Evolutionary conservation across 2,113 vertebrate genomes (phyloP).

Genomic region (human): GRCh38 chr3:159616501-159617000

Average conservation of each 20-base stretch:
- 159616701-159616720: background rate
- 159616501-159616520: background rate
- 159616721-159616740: background rate
- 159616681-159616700: background rate
- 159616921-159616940: background rate
- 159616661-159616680: background rate
- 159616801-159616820: background rate
- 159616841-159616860: background rate
- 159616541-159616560: background rate
- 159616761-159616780: background rate
- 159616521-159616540: background rate
- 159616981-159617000: background rate
- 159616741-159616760: background rate
- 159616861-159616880: background rate
- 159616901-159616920: background rate
- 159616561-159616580: background rate
- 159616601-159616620: background rate
- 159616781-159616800: background rate
- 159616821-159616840: background rate
- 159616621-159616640: background rate
- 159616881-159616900: background rate
- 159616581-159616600: background rate
- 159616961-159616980: background rate
- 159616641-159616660: background rate
- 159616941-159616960: background rate